Percentiles rank a stretch among this genome's conserved stretches.
Evolutionary conservation across 1,140 invertebrate genomes (phyloP).

Genomic region (Bombus haemorrhoidalis): DNA sequence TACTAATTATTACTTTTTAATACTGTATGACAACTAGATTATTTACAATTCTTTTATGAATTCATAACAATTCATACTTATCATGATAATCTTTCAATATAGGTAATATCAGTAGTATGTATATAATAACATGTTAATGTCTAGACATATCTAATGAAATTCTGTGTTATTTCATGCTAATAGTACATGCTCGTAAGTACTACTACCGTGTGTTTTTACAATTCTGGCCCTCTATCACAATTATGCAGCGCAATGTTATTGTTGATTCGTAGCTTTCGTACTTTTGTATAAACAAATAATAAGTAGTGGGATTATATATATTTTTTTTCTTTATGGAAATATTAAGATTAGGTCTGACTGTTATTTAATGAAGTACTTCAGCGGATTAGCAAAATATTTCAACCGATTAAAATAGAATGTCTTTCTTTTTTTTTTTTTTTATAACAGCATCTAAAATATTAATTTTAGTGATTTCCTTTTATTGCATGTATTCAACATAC

Average conservation of each 20-base stretch:
- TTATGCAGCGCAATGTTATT: conserved; percentile 66
- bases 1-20: conserved; percentile 79
- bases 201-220: conserved; percentile 37
- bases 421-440: conserved; percentile 48
- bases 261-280: conserved; percentile 2
- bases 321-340: conserved; percentile 49
- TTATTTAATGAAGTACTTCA: conserved; percentile 53
- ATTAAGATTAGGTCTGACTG: conserved; percentile 58
- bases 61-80: conserved; percentile 73
- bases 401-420: conserved; percentile 72
- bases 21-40: conserved; percentile 80
- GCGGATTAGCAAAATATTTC: conserved; percentile 74
- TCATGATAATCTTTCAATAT: conserved; percentile 74
- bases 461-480: conserved; percentile 36
- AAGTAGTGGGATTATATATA: conserved; percentile 34
- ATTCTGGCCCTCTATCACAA: conserved; percentile 74
- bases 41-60: conserved; percentile 77
- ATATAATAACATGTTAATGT: conserved; percentile 56
- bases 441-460: conserved; percentile 58
- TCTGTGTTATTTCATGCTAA: conserved; percentile 45
- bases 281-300: conserved; percentile 20
- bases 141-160: conserved; percentile 54
- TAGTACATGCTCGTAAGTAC: conserved; percentile 59
- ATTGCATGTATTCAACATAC: conserved; percentile 50
- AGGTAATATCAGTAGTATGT: conserved; percentile 67